Conservation (phyloP, 30 jellyfish, hydroid and myxozoan genomes). For the Cassiopea xamachana region DNA sequence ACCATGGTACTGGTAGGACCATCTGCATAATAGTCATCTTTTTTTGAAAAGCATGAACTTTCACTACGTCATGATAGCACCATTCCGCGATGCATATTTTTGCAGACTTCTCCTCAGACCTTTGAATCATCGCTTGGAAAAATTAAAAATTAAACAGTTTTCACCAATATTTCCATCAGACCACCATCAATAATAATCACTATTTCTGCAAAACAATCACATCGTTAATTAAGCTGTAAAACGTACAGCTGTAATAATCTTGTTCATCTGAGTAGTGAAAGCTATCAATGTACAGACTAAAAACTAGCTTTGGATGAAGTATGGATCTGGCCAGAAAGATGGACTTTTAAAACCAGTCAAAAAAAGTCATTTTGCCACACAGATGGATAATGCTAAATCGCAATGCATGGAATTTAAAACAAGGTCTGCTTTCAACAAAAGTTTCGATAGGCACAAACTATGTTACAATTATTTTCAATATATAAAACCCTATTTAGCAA, state of each 20-base stretch:
- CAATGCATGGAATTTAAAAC: not conserved
- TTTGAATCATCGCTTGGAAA: not conserved
- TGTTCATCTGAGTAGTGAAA: not conserved
- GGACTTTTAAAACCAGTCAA: not conserved
- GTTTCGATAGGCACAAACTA: too few species aligned
- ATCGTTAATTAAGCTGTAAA: not conserved
- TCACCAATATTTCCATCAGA: not conserved
- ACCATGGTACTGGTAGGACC: too few species aligned
- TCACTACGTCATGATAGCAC: too few species aligned
- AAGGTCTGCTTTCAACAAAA: too few species aligned
- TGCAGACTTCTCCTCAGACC: not conserved
- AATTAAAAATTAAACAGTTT: not conserved
- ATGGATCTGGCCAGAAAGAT: not conserved
- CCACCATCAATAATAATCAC: not conserved
- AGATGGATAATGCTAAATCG: not conserved
- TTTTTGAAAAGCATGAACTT: too few species aligned
- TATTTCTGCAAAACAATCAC: not conserved
- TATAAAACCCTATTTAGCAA: too few species aligned
- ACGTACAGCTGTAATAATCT: not conserved
- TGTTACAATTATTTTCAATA: too few species aligned
- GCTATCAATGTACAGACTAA: not conserved
- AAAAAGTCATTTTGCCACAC: not conserved
- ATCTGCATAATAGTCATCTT: too few species aligned
- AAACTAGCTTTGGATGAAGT: not conserved
- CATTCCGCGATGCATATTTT: not conserved